Base-by-base conservation (phyloP, 2,888 invertebrate genomes). In the Synergus gifuensis region DNA sequence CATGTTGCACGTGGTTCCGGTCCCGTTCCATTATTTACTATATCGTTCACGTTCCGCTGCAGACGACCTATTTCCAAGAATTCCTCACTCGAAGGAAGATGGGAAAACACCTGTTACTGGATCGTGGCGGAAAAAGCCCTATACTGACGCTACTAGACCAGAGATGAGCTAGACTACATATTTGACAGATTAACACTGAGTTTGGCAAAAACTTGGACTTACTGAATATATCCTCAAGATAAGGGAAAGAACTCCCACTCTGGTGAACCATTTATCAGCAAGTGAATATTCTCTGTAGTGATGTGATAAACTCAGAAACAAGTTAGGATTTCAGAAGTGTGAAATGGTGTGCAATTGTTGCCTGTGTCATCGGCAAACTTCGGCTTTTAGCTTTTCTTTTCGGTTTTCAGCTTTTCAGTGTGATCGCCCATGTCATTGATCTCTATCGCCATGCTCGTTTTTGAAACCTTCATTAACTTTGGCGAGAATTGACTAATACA, bases 101-200 rank as follows among this genome's bases (percentile, higher is more conserved):
- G 69, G 69, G 69, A 49, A 73, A 73, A n/a, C 36, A 73, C 73
- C 49, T 73, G 73, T 73, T 73, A 46, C n/a, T 54, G 18, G 16
- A 11, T n/a, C 49, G 49, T 54, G 73, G 73, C 73, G 73, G 54
- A 54, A 73, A 46, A 67, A 73, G 1, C n/a, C 8, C 64, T 40
- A n/a, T n/a, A 28, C 22, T 28, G 22, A 2, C 2, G 22, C 22
- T 28, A 16, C n/a, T 40, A n/a, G n/a, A 73, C 9, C n/a, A n/a
- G n/a, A n/a, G n/a, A n/a, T n/a, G n/a, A n/a, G n/a, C n/a, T n/a
- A n/a, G n/a, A n/a, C n/a, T n/a, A n/a, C n/a, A n/a, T 73, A n/a
- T 40, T 73, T 54, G 36, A 36, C 36, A 54, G 22, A 22, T 28
- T 28, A 3, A 28, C 22, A 28, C 22, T 42, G 42, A 11, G 18